Percentiles rank a stretch among this genome's conserved stretches.
Evolutionary conservation across 2,888 invertebrate genomes (phyloP).

Genomic region (Ornithoptera priamus): DNA sequence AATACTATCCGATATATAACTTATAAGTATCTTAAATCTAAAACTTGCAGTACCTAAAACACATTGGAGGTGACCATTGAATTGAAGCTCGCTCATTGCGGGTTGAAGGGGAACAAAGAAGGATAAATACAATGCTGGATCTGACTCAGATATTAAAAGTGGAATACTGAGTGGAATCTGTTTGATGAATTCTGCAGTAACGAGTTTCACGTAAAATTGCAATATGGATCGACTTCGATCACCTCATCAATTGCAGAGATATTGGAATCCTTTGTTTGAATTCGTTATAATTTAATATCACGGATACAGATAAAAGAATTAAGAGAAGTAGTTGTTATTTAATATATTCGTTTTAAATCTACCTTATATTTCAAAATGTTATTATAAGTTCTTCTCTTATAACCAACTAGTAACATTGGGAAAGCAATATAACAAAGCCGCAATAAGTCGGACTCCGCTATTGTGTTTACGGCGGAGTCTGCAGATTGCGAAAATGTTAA

Average conservation of each 20-base stretch:
- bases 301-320: too few species aligned
- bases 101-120: background rate
- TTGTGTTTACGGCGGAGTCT: slow-evolving; percentile 14
- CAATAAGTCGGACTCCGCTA: slow-evolving; percentile 12
- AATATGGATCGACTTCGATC: background rate
- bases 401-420: background rate
- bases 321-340: background rate
- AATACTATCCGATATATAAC: background rate
- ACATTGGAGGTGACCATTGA: background rate
- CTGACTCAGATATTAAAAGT: background rate
- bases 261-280: too few species aligned
- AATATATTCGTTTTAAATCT: background rate
- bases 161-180: background rate
- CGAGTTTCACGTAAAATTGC: background rate
- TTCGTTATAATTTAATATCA: too few species aligned
- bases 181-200: slow-evolving; percentile 1
- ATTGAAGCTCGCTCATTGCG: background rate
- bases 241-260: too few species aligned
- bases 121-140: slow-evolving; percentile 4
- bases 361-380: background rate
- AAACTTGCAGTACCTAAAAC: background rate
- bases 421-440: slow-evolving; percentile 15
- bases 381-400: slow-evolving; percentile 1
- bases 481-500: slow-evolving; percentile 13
- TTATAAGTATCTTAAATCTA: background rate